Evolutionary conservation across 2,888 invertebrate species (phyloP).

Genomic region (Apotomis betuletana): DNA sequence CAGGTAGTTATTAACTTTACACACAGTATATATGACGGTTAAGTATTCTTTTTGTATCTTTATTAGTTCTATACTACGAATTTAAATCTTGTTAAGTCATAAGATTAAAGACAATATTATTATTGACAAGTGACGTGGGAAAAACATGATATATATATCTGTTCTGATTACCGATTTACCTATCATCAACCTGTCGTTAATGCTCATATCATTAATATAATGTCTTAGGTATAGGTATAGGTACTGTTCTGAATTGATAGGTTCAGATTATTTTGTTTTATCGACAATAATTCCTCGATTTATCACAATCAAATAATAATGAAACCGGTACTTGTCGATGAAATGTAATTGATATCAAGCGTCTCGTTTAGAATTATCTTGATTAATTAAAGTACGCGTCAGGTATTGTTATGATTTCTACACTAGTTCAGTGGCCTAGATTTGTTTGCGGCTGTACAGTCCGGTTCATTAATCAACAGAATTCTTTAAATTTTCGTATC

Average conservation of each 20-base stretch:
- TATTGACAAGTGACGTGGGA: too few species aligned
- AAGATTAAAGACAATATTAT: background rate
- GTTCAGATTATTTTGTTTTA: background rate
- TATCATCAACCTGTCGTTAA: background rate
- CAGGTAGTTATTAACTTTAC: too few species aligned
- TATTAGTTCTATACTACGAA: too few species aligned
- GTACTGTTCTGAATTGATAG: background rate
- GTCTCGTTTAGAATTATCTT: background rate
- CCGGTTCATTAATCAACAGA: background rate
- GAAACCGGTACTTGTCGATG: slow-evolving; percentile 14
- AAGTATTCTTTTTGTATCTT: too few species aligned
- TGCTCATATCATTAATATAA: too few species aligned
- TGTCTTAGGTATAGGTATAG: background rate
- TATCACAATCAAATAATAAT: slow-evolving; percentile 35
- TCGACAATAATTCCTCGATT: slow-evolving; percentile 1
- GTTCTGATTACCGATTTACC: background rate
- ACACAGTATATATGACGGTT: too few species aligned
- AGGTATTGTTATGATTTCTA: slow-evolving; percentile 19
- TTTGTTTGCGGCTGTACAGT: slow-evolving; percentile 35
- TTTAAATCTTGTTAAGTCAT: too few species aligned
- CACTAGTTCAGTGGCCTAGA: slow-evolving; percentile 48
- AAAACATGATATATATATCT: background rate
- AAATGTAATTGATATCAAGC: background rate
- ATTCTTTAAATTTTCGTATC: too few species aligned
- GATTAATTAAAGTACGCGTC: slow-evolving; percentile 6